phyloP scores from a whole-genome alignment of 2,888 invertebrate genomes.

The Hesperia comma region DNA sequence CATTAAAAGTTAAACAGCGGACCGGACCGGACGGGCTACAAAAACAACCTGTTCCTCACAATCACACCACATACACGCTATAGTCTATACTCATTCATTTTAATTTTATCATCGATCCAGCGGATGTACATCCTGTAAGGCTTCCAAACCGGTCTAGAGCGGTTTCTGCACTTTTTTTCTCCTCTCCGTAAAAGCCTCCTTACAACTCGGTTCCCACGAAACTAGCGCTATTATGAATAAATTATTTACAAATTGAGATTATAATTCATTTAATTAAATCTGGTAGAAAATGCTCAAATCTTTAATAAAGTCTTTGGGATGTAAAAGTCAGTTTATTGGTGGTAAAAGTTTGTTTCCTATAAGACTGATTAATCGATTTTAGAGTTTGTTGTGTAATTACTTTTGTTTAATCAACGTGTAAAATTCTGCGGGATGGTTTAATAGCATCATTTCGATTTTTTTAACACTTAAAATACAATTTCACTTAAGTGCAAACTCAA shows the following conservation, averaged over 20 bases:
- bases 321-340: neutral
- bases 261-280: slow-evolving; percentile 15
- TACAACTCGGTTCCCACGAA: slow-evolving; percentile 21
- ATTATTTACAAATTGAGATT: slow-evolving; percentile 21
- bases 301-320: slow-evolving; percentile 1
- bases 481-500: too few relatives aligned
- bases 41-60: slow-evolving; percentile 2
- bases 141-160: slow-evolving; percentile 32
- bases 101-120: slow-evolving; percentile 31
- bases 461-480: too few relatives aligned
- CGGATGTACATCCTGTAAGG: slow-evolving; percentile 39
- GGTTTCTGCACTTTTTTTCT: slow-evolving; percentile 22
- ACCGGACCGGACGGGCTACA: neutral
- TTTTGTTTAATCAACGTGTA: too few relatives aligned
- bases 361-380: neutral
- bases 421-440: too few relatives aligned
- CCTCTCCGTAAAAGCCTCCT: slow-evolving; percentile 26
- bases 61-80: slow-evolving; percentile 3
- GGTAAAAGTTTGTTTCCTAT: neutral
- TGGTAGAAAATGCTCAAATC: neutral
- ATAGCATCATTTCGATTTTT: too few relatives aligned
- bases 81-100: slow-evolving; percentile 24
- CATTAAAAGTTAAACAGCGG: neutral
- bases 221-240: slow-evolving; percentile 16
- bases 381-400: neutral